Base-by-base conservation (phyloP, 1,140 invertebrate genomes). In the Tetragnatha versicolor region DNA sequence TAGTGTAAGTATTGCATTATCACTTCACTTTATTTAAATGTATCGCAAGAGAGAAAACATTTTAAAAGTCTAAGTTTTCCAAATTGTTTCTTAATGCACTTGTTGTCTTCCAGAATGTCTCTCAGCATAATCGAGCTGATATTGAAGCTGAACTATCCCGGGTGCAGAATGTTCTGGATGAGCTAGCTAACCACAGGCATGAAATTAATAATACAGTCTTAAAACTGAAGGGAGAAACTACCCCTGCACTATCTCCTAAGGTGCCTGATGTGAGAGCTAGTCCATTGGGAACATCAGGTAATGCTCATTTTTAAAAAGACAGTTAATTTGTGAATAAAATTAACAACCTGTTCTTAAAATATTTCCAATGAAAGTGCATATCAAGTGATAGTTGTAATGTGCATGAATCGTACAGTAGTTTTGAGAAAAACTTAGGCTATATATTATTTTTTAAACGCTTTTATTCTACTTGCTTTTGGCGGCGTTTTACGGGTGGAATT, bases 81-180 rank as follows among this genome's bases (percentile, higher is more conserved):
- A 35, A 63, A 35, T 35, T 35, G 6, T 61, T 31, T 7, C 27
- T 2, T 29, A 9, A 45, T 45, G 17, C 39, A 45, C 17, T 45
- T 45, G 17, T 45, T 45, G 39, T n/a, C 14, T 37, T 33, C n/a
- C 9, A 65, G 61, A 65, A 63, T 25, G 35, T 20, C 6, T 77
- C 47, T 20, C 73, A 77, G 25, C 72, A 60, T 25, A 75, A 63
- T 6, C n/a, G 66, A 61, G 66, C 66, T 27, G 53, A 86, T 76
- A 87, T 95, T 49, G 93, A 94, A 85, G 90, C 91, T 72, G 94
- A 97, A 85, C 88, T 97, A 77, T 89, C 91, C 33, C 87, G 91
- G 47, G 93, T 96, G 3, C 93, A 96, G 82, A 90, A 91, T 53
- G 88, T 95, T 35, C 93, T 96, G 49, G 91, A 91, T 10, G 93